Conservation (phyloP, 2,797 vertebrate genomes). For the Vireo griseus region DNA sequence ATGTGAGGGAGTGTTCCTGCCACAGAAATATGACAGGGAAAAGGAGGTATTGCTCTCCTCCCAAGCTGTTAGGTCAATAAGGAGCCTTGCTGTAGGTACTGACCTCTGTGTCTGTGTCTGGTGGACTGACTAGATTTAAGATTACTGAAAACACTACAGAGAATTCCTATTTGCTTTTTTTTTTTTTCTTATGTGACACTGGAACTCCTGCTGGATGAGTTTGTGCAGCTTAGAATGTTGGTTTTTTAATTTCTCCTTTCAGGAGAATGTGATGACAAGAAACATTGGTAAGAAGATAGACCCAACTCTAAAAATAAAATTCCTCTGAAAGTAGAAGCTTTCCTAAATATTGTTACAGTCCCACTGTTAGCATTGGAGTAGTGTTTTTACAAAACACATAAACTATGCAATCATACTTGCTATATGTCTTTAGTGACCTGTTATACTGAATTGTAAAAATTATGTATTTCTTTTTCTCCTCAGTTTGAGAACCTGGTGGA, state of each 20-base stretch:
- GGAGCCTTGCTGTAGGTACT: neutral
- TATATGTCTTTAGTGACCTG: neutral
- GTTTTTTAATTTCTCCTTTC: neutral
- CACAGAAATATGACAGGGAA: neutral
- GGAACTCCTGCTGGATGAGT: neutral
- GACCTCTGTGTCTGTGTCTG: neutral
- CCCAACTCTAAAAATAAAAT: neutral
- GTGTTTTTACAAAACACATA: neutral
- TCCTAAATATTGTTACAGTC: neutral
- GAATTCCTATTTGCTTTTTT: neutral
- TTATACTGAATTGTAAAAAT: neutral
- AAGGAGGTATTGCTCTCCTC: neutral
- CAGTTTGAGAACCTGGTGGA: conserved; percentile 99
- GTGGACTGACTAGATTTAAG: neutral
- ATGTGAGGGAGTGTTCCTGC: neutral
- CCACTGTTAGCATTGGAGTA: neutral
- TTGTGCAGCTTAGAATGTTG: neutral
- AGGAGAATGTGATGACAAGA: neutral
- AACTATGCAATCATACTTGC: neutral
- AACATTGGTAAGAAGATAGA: neutral
- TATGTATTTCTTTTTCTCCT: conserved; percentile 35
- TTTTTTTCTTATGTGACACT: neutral
- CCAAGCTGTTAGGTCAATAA: neutral
- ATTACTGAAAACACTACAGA: neutral
- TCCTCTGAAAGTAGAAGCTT: neutral